Evolutionary conservation across 2,888 invertebrate species (phyloP), one percentile per base, ranked within the genome.

Genomic region (Girardia tigrina): DNA sequence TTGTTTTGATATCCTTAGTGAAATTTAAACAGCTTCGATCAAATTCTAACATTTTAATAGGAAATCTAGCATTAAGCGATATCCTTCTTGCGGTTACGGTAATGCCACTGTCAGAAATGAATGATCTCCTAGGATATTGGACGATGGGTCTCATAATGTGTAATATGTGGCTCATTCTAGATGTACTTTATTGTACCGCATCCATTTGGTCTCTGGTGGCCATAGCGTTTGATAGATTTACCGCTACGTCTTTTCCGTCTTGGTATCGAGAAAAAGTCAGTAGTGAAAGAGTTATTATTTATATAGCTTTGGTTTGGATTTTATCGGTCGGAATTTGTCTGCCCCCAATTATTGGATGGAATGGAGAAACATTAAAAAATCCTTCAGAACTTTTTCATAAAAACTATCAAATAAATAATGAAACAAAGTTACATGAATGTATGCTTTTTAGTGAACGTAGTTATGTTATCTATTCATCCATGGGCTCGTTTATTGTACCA

Each of bases 201-300:
- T 84, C 84, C 16, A 83, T 84, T 26, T 84, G 84, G 84, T 82
- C 83, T 56, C 79, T 84, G 26, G 82, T 82, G 77, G 82, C 83
- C 27, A 83, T 84, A 26, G 84, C 84, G 1, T 81, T 83, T 14
- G 84, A 84, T 78, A 80, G 84, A 0, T 84, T 82, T 78, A 82
- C 83, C 1, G 84, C 84, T 1, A 84, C 84, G 0, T 80, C 82
- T n/a, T 83, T 83, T 76, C 84, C 84, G 0, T 80, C 83, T 14
- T 82, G 82, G 82, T 84, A 84, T 78, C 80, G 82, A 42, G 83
- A 82, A 76, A 80, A 82, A 75, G 79, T 81, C 28, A 81, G 81
- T 0, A 80, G 80, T 14, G 80, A 80, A 14, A 80, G 82, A 76
- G 82, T 82, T 6, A 79, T 81, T 23, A 29, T n/a, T 27, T 84